These are phyloP conservation scores for Australoheros facetus DNA, from an alignment of 2,797 vertebrate species.

Conservation along the genomic window DNA sequence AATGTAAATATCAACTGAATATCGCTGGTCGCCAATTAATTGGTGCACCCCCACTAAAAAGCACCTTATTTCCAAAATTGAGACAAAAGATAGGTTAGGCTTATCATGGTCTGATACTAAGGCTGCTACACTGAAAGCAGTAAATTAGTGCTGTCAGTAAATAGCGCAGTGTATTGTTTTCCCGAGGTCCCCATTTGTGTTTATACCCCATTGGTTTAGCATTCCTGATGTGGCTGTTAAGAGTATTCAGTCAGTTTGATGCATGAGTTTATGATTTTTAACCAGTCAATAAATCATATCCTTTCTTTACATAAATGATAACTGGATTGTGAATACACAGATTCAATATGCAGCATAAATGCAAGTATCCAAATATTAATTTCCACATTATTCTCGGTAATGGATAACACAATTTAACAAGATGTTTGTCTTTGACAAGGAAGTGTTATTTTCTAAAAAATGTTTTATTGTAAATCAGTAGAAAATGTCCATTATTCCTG, in stretches of 20 bases:
- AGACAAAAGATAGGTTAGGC: not conserved
- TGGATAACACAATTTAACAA: not conserved
- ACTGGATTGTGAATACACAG: slow-evolving; percentile 2
- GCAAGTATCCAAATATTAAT: not conserved
- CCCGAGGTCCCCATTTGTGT: not conserved
- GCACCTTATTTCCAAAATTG: slow-evolving; percentile 19
- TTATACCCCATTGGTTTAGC: slow-evolving; percentile 6
- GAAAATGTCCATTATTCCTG: no score
- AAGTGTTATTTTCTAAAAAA: no score
- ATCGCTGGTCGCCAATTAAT: not conserved
- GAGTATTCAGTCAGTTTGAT: slow-evolving; percentile 31
- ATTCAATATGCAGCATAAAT: not conserved
- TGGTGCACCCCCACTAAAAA: not conserved
- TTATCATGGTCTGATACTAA: not conserved
- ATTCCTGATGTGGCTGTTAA: slow-evolving; percentile 22
- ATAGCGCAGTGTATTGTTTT: slow-evolving; percentile 5
- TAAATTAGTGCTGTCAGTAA: not conserved
- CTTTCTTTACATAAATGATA: not conserved
- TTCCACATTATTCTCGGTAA: not conserved
- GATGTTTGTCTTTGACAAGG: no score
- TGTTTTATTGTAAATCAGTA: no score
- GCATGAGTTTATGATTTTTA: slow-evolving; percentile 27
- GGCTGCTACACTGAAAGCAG: not conserved
- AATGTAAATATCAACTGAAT: not conserved
- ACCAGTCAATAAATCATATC: slow-evolving; percentile 23